Evolutionary conservation across 2,888 invertebrate genomes (phyloP).

Genomic region (Nomada flava): DNA sequence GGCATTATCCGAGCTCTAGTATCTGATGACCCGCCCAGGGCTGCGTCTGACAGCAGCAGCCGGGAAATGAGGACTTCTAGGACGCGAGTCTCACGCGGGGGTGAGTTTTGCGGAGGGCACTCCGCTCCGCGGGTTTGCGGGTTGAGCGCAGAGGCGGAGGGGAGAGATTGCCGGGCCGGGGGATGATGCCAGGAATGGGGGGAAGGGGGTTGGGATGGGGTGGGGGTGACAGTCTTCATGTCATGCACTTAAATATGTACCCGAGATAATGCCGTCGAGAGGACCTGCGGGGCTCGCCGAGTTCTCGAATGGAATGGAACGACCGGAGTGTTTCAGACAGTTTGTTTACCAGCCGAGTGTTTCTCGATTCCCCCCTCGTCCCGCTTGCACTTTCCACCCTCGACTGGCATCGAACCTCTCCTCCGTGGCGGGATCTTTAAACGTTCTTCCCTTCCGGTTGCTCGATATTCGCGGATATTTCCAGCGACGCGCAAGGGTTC

Average conservation of each 20-base stretch:
- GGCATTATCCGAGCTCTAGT: conserved; percentile 80
- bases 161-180: conserved; percentile 43
- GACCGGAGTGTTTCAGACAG: conserved; percentile 82
- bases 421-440: conserved; percentile 45
- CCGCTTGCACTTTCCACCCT: conserved; percentile 16
- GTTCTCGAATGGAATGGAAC: conserved; percentile 78
- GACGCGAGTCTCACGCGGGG: conserved; percentile 68
- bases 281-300: conserved; percentile 71
- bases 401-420: conserved; percentile 55
- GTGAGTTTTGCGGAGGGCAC: conserved; percentile 69
- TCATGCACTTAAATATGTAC: conserved; percentile 83
- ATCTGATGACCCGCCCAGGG: conserved; percentile 83
- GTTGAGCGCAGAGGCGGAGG: conserved; percentile 41
- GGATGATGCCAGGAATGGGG: conserved; percentile 47
- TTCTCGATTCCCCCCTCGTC: conserved; percentile 64
- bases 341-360: conserved; percentile 80
- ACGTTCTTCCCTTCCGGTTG: conserved; percentile 58
- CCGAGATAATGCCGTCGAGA: conserved; percentile 81
- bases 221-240: conserved; percentile 77
- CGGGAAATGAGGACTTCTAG: conserved; percentile 81
- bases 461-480: conserved; percentile 64
- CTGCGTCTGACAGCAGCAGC: conserved; percentile 82
- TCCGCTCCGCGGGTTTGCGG: conserved; percentile 60
- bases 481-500: background rate
- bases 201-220: conserved; percentile 32